A percentile compares a stretch with the other conserved stretches of the same genome.
Conservation (phyloP, 2,888 invertebrate species). For the Lycocerus yunnanus region DNA sequence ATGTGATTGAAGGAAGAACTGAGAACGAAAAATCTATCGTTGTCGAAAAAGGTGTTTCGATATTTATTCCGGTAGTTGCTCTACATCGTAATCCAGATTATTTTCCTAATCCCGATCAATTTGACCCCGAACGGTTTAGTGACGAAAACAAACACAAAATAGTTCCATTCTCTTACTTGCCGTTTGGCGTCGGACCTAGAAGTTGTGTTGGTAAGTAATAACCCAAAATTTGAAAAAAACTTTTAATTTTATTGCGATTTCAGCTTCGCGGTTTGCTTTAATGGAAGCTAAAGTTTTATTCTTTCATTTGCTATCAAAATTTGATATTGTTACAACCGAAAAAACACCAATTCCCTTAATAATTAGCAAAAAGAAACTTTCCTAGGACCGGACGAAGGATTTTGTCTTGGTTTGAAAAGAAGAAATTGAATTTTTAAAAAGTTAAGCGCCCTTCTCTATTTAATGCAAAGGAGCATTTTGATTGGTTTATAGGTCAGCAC, state of each 20-base stretch:
- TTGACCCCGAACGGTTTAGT: slow-evolving; percentile 60
- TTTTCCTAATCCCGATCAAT: slow-evolving; percentile 60
- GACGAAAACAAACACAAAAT: slow-evolving; percentile 58
- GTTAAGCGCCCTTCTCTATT: too few species aligned
- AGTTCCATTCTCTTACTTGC: slow-evolving; percentile 57
- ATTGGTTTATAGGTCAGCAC: too few species aligned
- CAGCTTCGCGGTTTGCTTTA: slow-evolving; percentile 37
- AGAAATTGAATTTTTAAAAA: slow-evolving; percentile 9
- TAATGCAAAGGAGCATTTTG: too few species aligned
- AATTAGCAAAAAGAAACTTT: slow-evolving; percentile 31
- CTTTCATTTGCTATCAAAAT: slow-evolving; percentile 39
- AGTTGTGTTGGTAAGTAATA: slow-evolving; percentile 46
- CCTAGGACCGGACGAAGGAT: slow-evolving; percentile 39
- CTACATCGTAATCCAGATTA: slow-evolving; percentile 61
- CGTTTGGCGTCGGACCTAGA: slow-evolving; percentile 57
- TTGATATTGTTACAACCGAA: slow-evolving; percentile 39
- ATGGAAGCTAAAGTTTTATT: slow-evolving; percentile 37
- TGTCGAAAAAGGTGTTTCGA: slow-evolving; percentile 8
- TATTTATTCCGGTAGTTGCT: slow-evolving; percentile 57
- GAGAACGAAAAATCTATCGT: slow-evolving; percentile 23
- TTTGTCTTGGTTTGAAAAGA: slow-evolving; percentile 42
- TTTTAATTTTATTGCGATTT: slow-evolving; percentile 35
- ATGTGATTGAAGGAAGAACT: slow-evolving; percentile 43
- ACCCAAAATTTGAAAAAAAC: neutral
- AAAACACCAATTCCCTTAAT: slow-evolving; percentile 43